Percentiles rank a stretch among this genome's conserved stretches.
Conservation (phyloP, 2,113 vertebrate species). For the Halcyon senegalensis region DNA sequence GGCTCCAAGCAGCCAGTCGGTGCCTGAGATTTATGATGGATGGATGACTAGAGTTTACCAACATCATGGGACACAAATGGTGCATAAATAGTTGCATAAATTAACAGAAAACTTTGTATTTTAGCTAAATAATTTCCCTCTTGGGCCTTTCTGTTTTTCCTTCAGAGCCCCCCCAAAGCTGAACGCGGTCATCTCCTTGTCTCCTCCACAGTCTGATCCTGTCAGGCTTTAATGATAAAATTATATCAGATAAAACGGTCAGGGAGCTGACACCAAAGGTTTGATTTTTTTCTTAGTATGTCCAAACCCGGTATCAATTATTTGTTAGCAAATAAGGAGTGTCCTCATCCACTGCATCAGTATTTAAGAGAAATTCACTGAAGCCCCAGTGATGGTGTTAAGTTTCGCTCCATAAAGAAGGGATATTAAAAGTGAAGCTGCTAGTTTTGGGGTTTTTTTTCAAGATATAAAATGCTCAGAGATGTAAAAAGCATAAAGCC, state of each 20-base stretch:
- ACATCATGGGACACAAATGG: not conserved
- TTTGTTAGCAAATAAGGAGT: not conserved
- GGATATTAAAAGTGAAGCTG: not conserved
- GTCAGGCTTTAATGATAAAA: not conserved
- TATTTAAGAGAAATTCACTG: not conserved
- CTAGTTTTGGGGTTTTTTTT: not conserved
- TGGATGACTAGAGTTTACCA: not conserved
- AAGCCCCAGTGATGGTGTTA: not conserved
- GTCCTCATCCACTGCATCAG: not conserved
- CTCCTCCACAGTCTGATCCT: rapidly evolving
- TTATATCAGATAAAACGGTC: not conserved
- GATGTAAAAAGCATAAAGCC: not conserved
- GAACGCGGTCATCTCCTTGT: not conserved
- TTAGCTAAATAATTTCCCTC: not conserved
- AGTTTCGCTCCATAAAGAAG: not conserved
- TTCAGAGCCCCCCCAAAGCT: not conserved
- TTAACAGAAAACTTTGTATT: not conserved
- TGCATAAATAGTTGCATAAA: not conserved
- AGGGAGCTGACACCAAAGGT: not conserved
- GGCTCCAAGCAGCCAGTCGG: not conserved
- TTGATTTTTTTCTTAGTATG: not conserved
- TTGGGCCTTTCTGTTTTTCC: not conserved
- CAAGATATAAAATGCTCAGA: not conserved
- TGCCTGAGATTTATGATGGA: not conserved
- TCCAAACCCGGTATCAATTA: not conserved